These are phyloP conservation scores for Hyposoter didymator DNA, from an alignment of 2,888 invertebrate species.

Conservation along the genomic window DNA sequence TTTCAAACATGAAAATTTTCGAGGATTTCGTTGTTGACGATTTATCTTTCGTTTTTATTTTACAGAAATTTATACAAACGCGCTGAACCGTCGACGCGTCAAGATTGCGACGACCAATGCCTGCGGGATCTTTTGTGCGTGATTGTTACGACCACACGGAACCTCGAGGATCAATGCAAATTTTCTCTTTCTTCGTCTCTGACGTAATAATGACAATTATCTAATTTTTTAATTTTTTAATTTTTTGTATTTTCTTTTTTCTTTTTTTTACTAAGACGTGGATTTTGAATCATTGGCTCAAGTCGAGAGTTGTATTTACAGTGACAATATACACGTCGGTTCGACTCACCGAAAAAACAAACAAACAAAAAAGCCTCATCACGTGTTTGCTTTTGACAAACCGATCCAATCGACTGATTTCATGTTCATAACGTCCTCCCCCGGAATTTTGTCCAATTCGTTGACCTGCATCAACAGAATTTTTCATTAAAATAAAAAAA, in stretches of 20 bases:
- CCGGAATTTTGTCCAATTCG: constrained; percentile 71
- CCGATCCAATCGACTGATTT: constrained; percentile 64
- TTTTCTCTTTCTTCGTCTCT: constrained; percentile 78
- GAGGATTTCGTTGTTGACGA: no score
- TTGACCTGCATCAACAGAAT: constrained; percentile 67
- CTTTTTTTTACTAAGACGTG: constrained; percentile 5
- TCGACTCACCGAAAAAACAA: constrained; percentile 42
- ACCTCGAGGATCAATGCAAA: constrained; percentile 84
- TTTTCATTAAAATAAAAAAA: not conserved
- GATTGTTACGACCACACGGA: constrained; percentile 86
- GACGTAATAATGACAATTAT: not conserved
- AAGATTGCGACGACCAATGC: constrained; percentile 84
- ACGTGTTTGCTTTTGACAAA: constrained; percentile 28
- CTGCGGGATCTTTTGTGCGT: constrained; percentile 86
- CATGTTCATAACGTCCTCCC: constrained; percentile 59
- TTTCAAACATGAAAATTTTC: not conserved
- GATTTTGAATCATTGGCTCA: constrained; percentile 66
- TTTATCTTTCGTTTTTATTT: constrained; percentile 59
- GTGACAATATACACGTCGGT: constrained; percentile 44
- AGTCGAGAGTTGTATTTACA: constrained; percentile 62
- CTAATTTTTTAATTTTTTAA: not conserved
- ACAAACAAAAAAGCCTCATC: constrained; percentile 13
- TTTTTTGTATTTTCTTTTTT: not conserved
- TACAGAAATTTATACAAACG: constrained; percentile 85
- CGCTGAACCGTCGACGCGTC: constrained; percentile 84